Evolutionary conservation across 2,797 vertebrate species (phyloP), one percentile per base, ranked within the genome.

Genomic region (Microchirus variegatus): DNA sequence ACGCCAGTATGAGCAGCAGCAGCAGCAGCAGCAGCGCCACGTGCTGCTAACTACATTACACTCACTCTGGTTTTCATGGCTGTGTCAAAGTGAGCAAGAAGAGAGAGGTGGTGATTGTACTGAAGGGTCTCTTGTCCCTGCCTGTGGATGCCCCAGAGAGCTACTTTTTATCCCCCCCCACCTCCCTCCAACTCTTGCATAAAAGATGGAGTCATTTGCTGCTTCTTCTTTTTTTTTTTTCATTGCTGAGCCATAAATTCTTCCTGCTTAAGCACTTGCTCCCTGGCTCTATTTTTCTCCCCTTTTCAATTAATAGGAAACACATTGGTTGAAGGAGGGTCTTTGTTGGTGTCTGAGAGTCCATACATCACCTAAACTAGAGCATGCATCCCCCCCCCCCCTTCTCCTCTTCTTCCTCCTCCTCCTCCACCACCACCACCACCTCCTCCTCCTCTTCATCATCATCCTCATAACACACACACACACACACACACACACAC

Each of bases 321-420:
- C 72, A 57, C 81, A 73, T 88, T 68, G 36, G 74, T 65, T 83
- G 71, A 86, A 84, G 82, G 82, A 85, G 77, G 82, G 78, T 82
- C 85, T 87, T 89, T 87, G 88, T 90, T 88, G 77, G 77, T 70
- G 81, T 87, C 63, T 70, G 67, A 78, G 82, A 80, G 83, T 86
- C 86, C 85, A 91, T 93, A 91, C 75, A 93, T 93, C 90, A 91
- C 82, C 80, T 77, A 78, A 89, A 91, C 84, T 80, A 84, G 89
- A 91, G 79, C 83, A 59, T 46, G 49, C 74, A 45, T 64, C 44
- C 54, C 70, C 40, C 56, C 48, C 41, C 45, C 36, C 10, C 53
- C 66, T 54, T n/a, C 31, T 42, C 48, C 10, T 8, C 40, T 53
- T 47, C n/a, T n/a, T n/a, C n/a, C n/a, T n/a, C 41, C 37, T 59